Conservation (phyloP, 2,113 vertebrate genomes). For the Mormyrus iriodes region DNA sequence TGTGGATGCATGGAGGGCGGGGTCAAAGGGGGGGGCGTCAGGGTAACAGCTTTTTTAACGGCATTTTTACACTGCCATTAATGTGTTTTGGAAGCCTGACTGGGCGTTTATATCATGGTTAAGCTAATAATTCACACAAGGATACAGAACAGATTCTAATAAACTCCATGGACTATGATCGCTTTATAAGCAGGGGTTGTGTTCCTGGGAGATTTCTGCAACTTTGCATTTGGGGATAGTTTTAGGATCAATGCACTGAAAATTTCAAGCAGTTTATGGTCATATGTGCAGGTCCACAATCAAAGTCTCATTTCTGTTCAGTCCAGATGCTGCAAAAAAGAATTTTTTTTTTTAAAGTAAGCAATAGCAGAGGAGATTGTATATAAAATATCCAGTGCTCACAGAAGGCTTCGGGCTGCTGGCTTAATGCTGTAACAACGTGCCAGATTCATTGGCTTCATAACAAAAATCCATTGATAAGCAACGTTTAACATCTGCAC, state of each 20-base stretch:
- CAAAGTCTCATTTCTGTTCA: no score
- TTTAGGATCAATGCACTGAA: neutral
- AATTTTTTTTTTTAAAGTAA: no score
- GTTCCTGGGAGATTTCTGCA: neutral
- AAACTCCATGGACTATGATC: neutral
- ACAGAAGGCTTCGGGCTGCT: no score
- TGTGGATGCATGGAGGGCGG: neutral
- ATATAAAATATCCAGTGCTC: neutral
- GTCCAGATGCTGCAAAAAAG: neutral
- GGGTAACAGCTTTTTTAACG: neutral
- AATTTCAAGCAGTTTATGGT: neutral
- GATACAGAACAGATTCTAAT: neutral
- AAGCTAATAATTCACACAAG: neutral
- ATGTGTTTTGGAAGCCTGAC: neutral
- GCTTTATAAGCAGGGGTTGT: neutral
- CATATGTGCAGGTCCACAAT: neutral
- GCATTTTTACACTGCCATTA: neutral
- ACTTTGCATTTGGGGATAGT: neutral
- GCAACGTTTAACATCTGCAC: neutral
- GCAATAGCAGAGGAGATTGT: no score
- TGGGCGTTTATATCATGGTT: neutral
- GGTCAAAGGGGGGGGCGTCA: neutral
- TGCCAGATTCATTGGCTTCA: neutral
- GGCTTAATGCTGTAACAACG: neutral
- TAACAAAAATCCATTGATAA: neutral